phyloP scores from a whole-genome alignment of 2,888 invertebrate species.

The Spialia ferax region DNA sequence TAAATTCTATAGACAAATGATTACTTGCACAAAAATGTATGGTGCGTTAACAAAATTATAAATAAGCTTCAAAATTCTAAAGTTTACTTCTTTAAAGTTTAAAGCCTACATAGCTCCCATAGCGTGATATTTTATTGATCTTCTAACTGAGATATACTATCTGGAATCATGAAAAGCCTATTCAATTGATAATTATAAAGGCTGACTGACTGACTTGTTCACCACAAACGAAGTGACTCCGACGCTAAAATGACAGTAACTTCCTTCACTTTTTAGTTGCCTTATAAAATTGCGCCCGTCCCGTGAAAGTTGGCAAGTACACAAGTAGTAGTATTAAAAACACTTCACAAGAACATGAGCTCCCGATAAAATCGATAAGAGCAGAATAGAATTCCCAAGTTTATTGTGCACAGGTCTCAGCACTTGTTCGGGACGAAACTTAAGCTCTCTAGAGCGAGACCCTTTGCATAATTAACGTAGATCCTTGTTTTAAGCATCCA shows the following conservation, averaged over 20 bases:
- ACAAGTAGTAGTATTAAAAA: conserved; percentile 34
- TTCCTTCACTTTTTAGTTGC: neutral
- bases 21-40: too few species aligned
- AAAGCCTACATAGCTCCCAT: too few species aligned
- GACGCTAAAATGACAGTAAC: neutral
- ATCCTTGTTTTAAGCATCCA: neutral
- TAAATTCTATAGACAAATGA: too few species aligned
- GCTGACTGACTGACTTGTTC: too few species aligned
- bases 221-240: too few species aligned
- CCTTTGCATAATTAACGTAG: conserved; percentile 14
- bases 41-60: too few species aligned
- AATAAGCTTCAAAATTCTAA: too few species aligned
- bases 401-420: conserved; percentile 18
- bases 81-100: too few species aligned
- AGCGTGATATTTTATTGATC: too few species aligned
- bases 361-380: conserved; percentile 32
- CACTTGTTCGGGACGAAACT: conserved; percentile 9
- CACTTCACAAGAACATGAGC: conserved; percentile 35
- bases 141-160: too few species aligned
- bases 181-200: too few species aligned
- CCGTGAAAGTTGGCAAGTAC: conserved; percentile 23
- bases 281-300: neutral
- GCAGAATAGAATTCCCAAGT: conserved; percentile 19
- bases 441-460: conserved; percentile 9
- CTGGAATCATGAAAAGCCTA: too few species aligned